Conservation (phyloP, 2,113 vertebrate genomes). For the Sturnira hondurensis region DNA sequence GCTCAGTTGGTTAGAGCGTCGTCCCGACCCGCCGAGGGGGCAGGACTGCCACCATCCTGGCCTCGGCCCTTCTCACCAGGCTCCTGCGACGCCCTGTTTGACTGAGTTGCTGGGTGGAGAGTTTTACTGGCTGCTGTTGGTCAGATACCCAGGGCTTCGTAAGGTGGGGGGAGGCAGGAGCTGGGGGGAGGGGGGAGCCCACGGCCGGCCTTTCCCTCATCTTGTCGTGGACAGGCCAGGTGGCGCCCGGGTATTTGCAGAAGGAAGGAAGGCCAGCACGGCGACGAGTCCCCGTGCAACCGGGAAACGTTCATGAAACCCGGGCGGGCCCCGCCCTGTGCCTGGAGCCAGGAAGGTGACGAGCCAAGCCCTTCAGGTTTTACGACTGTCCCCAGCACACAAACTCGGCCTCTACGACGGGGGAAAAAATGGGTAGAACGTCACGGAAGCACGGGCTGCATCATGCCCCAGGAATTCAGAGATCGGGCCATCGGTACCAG, state of each 20-base stretch:
- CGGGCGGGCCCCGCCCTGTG: accelerated
- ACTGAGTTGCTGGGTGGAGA: not conserved
- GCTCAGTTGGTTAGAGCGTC: no score
- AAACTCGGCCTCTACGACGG: not conserved
- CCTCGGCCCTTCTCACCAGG: not conserved
- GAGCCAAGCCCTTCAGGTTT: no score
- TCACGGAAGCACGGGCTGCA: not conserved
- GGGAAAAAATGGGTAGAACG: accelerated
- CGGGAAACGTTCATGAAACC: not conserved
- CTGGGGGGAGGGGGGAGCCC: not conserved
- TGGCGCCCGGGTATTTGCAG: not conserved
- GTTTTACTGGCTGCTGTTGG: not conserved
- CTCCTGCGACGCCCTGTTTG: not conserved
- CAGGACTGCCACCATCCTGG: conserved; percentile 22
- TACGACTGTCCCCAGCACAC: accelerated
- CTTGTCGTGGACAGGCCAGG: accelerated
- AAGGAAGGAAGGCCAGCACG: not conserved
- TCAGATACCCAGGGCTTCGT: accelerated
- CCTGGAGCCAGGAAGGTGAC: not conserved
- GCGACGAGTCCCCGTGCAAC: accelerated
- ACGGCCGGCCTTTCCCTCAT: accelerated
- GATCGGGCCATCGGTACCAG: no score
- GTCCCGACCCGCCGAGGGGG: no score
- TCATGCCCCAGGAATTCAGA: accelerated
- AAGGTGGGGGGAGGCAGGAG: not conserved